These are phyloP conservation scores for Yponomeuta plumbellus DNA, from an alignment of 2,888 invertebrate species.

Conservation along the genomic window DNA sequence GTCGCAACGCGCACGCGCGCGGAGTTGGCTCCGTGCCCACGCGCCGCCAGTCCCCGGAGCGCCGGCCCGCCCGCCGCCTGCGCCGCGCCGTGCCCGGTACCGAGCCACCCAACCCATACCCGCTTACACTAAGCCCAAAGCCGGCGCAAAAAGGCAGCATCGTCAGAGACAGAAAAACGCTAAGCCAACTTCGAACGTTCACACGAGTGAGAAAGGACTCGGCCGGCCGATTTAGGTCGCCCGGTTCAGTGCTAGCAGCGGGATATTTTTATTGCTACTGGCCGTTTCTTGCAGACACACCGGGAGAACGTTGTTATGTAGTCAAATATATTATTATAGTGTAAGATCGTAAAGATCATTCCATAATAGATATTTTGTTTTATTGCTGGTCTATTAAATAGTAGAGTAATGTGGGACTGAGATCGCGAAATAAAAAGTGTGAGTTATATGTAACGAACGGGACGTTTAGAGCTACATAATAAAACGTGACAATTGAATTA, in stretches of 20 bases:
- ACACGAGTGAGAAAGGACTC: slow-evolving; percentile 27
- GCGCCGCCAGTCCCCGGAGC: slow-evolving; percentile 55
- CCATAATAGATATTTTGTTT: slow-evolving; percentile 50
- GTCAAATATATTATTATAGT: slow-evolving; percentile 63
- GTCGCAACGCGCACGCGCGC: not conserved
- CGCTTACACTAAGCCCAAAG: slow-evolving; percentile 3
- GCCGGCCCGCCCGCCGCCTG: slow-evolving; percentile 56
- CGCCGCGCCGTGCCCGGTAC: slow-evolving; percentile 34
- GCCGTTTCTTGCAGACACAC: slow-evolving; percentile 61
- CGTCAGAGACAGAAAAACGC: not conserved
- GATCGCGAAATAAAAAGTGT: not conserved
- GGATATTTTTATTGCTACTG: slow-evolving; percentile 71
- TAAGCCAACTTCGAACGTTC: not conserved
- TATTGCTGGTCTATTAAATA: slow-evolving; percentile 7
- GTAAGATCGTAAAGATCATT: slow-evolving; percentile 67
- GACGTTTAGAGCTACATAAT: slow-evolving; percentile 27
- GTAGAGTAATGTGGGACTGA: not conserved
- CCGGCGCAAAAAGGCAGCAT: slow-evolving; percentile 1
- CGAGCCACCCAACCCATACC: slow-evolving; percentile 15
- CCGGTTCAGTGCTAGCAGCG: slow-evolving; percentile 70
- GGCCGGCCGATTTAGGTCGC: slow-evolving; percentile 67
- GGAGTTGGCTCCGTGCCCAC: slow-evolving; percentile 13
- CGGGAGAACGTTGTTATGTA: slow-evolving; percentile 52
- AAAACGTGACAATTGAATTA: slow-evolving; percentile 38
- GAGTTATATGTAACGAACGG: slow-evolving; percentile 1